Evolutionary conservation across 2,888 invertebrate genomes (phyloP), one percentile per base, ranked within the genome.

Genomic region (Galerucella nymphaeae): DNA sequence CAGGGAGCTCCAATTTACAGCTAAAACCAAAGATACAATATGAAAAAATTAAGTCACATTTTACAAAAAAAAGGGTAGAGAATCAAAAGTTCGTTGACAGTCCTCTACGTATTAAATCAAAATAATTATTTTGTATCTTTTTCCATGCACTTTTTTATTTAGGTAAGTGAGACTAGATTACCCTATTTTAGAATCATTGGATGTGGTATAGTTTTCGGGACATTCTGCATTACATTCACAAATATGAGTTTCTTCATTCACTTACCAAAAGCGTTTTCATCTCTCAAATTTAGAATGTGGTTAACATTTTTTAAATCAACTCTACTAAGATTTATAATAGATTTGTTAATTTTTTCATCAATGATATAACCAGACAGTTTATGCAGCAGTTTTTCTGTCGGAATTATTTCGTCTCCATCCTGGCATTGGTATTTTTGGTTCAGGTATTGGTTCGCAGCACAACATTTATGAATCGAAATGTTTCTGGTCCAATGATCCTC

Each of bases 391-490:
- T 55, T 63, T 11, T n/a, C 42, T 11, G 18, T 13, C 6, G 48
- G 58, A n/a, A 69, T 64, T 14, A 55, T 3, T n/a, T 23, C 66
- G 4, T 48, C 16, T 38, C 18, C 61, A 62, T 62, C 61, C 18
- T 62, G 41, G 16, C 61, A 62, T 6, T 62, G 41, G 13, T 62
- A 62, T 18, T 42, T 38, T 11, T 68, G 18, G 57, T 74, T 73
- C 55, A 74, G 11, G 42, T 65, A 69, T 48, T 76, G 67, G 6
- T 70, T 70, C 45, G 57, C 57, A 2, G 61, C 66, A 45, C 76
- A 76, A 42, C 76, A 76, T 14, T 72, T 68, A 13, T 76, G 74
- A 30, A 76, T 45, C 2, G 72, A 70, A 20, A 76, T 74, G 38
- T 70, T 72, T 45, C 48, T 45, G 9, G 38, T 53, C 73, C 71